Evolutionary conservation across 2,113 vertebrate genomes (phyloP).

Genomic region (Onychorhynchus coronatus): DNA sequence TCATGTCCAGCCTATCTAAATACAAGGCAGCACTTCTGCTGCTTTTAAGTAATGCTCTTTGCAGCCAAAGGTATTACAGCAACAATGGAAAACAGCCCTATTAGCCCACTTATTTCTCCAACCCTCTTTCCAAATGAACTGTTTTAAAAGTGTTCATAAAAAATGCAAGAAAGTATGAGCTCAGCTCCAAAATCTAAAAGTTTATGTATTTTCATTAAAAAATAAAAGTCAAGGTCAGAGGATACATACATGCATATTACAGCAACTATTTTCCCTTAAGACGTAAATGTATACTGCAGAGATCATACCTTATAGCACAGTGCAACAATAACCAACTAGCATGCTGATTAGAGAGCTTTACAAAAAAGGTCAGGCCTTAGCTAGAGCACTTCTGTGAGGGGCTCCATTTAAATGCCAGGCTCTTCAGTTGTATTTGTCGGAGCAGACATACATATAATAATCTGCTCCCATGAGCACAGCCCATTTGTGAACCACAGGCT

Average conservation of each 20-base stretch:
- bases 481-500: constrained; percentile 24
- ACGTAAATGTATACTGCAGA: constrained; percentile 30
- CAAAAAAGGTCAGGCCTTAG: constrained; percentile 48
- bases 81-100: neutral
- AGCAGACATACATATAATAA: constrained; percentile 38
- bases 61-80: neutral
- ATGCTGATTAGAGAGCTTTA: constrained; percentile 50
- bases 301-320: constrained; percentile 15
- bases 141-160: neutral
- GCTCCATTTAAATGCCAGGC: constrained; percentile 51
- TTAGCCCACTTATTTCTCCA: neutral
- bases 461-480: constrained; percentile 42
- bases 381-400: neutral
- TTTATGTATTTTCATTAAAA: constrained; percentile 2
- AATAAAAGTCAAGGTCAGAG: neutral
- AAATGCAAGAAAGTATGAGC: neutral
- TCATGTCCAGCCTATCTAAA: neutral
- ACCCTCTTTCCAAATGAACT: neutral
- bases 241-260: neutral
- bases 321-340: constrained; percentile 46
- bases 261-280: neutral
- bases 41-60: neutral
- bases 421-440: constrained; percentile 42
- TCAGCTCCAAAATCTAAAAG: neutral
- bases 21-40: neutral